These are phyloP conservation scores for Dasypogon diadema DNA, from an alignment of 2,888 invertebrate species.

Conservation along the genomic window DNA sequence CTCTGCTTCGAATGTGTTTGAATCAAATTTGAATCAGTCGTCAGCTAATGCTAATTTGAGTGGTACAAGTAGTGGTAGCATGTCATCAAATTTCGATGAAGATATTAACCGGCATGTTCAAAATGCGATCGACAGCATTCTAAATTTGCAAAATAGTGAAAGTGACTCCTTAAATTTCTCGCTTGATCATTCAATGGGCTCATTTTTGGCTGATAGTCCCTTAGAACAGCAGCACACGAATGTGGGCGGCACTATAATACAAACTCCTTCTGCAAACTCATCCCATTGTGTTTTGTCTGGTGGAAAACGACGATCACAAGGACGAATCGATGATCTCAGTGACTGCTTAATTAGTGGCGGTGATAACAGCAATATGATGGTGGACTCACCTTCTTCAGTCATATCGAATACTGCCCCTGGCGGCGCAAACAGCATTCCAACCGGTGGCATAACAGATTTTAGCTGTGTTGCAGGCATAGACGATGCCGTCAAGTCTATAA, in stretches of 20 bases:
- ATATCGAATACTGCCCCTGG: slow-evolving; percentile 48
- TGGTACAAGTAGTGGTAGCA: slow-evolving; percentile 57
- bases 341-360: slow-evolving; percentile 65
- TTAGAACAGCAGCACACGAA: slow-evolving; percentile 60
- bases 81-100: slow-evolving; percentile 70
- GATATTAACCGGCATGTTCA: slow-evolving; percentile 83
- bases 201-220: slow-evolving; percentile 66
- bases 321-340: slow-evolving; percentile 65
- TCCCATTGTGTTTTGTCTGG: slow-evolving; percentile 29
- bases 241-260: slow-evolving; percentile 35
- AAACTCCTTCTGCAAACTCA: slow-evolving; percentile 26
- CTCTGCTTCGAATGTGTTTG: slow-evolving; percentile 14
- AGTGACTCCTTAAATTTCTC: slow-evolving; percentile 68
- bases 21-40: slow-evolving; percentile 24
- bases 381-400: slow-evolving; percentile 57
- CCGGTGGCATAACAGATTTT: slow-evolving; percentile 62
- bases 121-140: slow-evolving; percentile 83
- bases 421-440: slow-evolving; percentile 40
- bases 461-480: slow-evolving; percentile 69
- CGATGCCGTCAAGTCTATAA: slow-evolving; percentile 71
- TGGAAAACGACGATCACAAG: slow-evolving; percentile 57
- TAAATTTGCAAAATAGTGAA: slow-evolving; percentile 75
- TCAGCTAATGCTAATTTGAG: slow-evolving; percentile 55
- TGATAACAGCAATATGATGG: slow-evolving; percentile 59
- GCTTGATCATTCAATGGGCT: slow-evolving; percentile 66